Percentiles rank a stretch among this genome's conserved stretches.
phyloP scores from a whole-genome alignment of 2,888 invertebrate species.

The Plusia festucae region DNA sequence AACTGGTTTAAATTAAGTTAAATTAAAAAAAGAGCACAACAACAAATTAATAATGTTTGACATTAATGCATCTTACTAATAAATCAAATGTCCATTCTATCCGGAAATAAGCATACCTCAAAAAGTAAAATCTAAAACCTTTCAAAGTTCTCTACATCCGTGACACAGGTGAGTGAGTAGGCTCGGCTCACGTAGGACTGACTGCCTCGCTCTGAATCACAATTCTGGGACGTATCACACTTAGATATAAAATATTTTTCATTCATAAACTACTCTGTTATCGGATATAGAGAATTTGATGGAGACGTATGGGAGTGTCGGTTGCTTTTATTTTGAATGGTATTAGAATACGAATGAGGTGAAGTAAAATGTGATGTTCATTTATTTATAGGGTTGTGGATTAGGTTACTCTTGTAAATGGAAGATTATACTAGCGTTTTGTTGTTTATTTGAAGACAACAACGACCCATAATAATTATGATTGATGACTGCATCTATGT shows the following conservation, averaged over 20 bases:
- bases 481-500: neutral
- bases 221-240: constrained; percentile 70
- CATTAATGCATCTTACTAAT: too few relatives aligned
- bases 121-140: neutral
- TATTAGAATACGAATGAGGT: constrained; percentile 4
- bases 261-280: constrained; percentile 71
- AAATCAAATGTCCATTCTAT: too few relatives aligned
- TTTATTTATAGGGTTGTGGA: neutral
- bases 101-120: neutral
- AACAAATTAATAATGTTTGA: too few relatives aligned
- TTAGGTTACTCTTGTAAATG: neutral
- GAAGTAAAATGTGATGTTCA: neutral
- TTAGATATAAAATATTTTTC: constrained; percentile 73
- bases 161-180: constrained; percentile 76
- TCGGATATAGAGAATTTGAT: constrained; percentile 50
- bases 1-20: too few relatives aligned
- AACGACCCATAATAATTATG: neutral
- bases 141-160: constrained; percentile 50
- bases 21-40: too few relatives aligned
- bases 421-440: neutral
- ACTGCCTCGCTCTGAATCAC: constrained; percentile 72
- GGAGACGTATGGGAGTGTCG: constrained; percentile 29
- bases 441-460: neutral
- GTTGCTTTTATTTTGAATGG: constrained; percentile 7
- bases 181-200: constrained; percentile 75